Evolutionary conservation across 2,113 vertebrate species (phyloP).

Genomic region (Gavia stellata): DNA sequence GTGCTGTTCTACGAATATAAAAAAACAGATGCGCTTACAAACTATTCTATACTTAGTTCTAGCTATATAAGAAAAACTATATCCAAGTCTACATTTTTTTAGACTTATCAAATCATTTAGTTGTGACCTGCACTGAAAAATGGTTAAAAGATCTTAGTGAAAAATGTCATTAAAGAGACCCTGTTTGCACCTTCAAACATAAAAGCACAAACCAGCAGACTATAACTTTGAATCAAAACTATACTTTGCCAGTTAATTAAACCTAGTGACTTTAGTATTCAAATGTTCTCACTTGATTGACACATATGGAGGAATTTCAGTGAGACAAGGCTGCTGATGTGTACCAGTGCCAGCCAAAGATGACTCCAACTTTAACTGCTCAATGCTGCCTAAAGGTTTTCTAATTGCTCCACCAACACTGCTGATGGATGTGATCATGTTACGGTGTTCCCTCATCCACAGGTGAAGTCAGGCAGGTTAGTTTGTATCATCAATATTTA

Average conservation of each 20-base stretch:
- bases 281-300: neutral
- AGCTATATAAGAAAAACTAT: neutral
- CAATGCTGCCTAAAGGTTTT: neutral
- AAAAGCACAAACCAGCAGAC: neutral
- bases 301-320: constrained; percentile 34
- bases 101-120: neutral
- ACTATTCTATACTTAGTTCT: neutral
- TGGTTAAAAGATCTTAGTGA: neutral
- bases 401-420: neutral
- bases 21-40: neutral
- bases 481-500: neutral
- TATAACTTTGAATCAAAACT: neutral
- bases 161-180: neutral
- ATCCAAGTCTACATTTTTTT: neutral
- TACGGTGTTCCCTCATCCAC: neutral
- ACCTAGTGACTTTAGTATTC: neutral
- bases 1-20: neutral
- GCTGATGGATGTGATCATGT: neutral
- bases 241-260: neutral
- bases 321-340: neutral
- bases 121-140: neutral
- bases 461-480: neutral
- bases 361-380: neutral
- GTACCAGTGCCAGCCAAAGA: neutral
- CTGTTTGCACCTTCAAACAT: neutral